Evolutionary conservation across 1,140 invertebrate species (phyloP).

Genomic region (Nephotettix cincticeps): DNA sequence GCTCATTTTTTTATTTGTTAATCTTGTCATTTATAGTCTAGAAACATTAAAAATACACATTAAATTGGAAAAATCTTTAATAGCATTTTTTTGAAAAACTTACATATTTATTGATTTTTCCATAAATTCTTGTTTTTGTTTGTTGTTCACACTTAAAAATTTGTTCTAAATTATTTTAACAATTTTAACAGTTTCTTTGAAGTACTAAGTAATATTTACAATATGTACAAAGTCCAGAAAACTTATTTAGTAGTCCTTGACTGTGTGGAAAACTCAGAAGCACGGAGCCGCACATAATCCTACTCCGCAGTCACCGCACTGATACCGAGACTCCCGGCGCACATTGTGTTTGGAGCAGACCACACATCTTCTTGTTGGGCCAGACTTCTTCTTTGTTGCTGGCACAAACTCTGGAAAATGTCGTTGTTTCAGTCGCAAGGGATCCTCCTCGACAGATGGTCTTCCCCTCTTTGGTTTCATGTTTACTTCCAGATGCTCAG

Average conservation of each 20-base stretch:
- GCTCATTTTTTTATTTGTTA: too few relatives aligned
- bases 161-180: too few relatives aligned
- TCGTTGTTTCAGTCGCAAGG: not conserved
- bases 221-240: conserved; percentile 2
- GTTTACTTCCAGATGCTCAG: not conserved
- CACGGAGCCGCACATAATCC: conserved; percentile 20
- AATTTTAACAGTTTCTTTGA: too few relatives aligned
- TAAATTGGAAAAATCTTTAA: too few relatives aligned
- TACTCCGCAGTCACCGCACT: conserved; percentile 16
- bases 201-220: too few relatives aligned
- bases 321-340: not conserved
- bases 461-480: conserved; percentile 21
- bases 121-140: too few relatives aligned
- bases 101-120: too few relatives aligned
- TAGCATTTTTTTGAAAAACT: too few relatives aligned
- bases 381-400: conserved; percentile 6
- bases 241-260: conserved; percentile 1
- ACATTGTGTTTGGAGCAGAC: conserved; percentile 1
- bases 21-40: too few relatives aligned
- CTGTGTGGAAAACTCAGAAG: conserved; percentile 15
- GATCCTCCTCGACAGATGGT: conserved; percentile 22
- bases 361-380: not conserved
- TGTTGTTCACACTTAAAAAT: too few relatives aligned
- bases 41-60: too few relatives aligned
- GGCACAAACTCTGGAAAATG: conserved; percentile 21